Evolutionary conservation across 1,140 invertebrate species (phyloP), one percentile per base, ranked within the genome.

Genomic region (Coelopa frigida): DNA sequence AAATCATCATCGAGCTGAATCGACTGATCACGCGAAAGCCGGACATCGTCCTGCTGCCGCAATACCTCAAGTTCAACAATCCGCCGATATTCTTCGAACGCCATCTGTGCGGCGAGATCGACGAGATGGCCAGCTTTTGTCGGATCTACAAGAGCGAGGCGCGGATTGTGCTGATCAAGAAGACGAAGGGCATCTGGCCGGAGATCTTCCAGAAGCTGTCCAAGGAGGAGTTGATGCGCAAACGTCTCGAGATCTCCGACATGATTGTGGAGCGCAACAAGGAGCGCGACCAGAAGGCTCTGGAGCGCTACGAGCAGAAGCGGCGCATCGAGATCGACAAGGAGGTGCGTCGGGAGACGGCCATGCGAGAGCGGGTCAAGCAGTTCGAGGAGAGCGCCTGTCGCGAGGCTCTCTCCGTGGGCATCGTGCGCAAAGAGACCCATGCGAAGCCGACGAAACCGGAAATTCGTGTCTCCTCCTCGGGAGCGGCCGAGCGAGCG

Each of bases 81-180:
- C 64, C 64, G 10, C 64, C 64, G 5, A 67, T 67, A 52, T 67
- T 64, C 31, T 67, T 67, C 38, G 64, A 67, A 44, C 57, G 63
- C 0, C 63, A 67, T 50, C 38, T 67, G 12, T 41, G 51, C 7
- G 53, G 62, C 5, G 64, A 67, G 41, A 61, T 67, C 3, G 64
- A 67, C 32, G 64, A 67, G 26, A 54, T 61, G 51, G 52, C 63
- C 29, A 67, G 64, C 14, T 67, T 67, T 36, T 67, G 64, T 46
- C 63, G 63, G 40, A 64, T 67, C 37, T 67, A 62, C 6, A 67
- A 67, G 37, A 63, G 58, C 32, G 63, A 67, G 29, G 64, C 64
- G n/a, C 60, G 64, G n/a, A 64, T 67, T 18, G 55, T 67, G 7
- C 47, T 67, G 0, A 51, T 67, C 4, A 67, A 67, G 26, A 67